A percentile compares a stretch with the other conserved stretches of the same genome.
Conservation (phyloP, 1,140 invertebrate species). For the Pseudachorutes palmiensis region DNA sequence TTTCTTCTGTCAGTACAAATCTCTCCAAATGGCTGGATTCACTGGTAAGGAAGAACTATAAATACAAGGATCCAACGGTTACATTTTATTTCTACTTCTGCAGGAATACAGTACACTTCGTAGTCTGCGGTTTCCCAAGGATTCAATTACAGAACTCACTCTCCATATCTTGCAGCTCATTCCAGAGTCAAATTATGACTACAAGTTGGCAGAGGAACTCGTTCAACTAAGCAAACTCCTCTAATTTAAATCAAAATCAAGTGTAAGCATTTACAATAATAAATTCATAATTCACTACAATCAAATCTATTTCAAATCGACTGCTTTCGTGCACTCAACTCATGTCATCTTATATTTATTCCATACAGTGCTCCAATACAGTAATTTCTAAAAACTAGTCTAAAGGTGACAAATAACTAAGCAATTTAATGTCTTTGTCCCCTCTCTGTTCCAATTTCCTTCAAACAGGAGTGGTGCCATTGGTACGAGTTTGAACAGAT, state of each 20-base stretch:
- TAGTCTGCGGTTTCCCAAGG: constrained; percentile 28
- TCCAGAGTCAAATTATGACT: constrained; percentile 36
- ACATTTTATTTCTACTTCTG: constrained; percentile 23
- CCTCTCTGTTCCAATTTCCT: too few relatives aligned
- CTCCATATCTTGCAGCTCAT: constrained; percentile 34
- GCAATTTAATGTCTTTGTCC: too few relatives aligned
- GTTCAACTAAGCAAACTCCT: constrained; percentile 20
- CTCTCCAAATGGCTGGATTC: constrained; percentile 60
- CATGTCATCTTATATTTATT: too few relatives aligned
- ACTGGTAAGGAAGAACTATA: constrained; percentile 50
- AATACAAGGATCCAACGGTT: neutral
- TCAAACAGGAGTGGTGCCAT: too few relatives aligned
- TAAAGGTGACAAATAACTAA: too few relatives aligned
- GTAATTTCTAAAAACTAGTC: too few relatives aligned
- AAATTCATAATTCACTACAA: too few relatives aligned
- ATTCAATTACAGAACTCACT: constrained; percentile 25
- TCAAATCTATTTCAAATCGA: too few relatives aligned
- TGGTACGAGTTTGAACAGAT: too few relatives aligned
- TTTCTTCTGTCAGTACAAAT: constrained; percentile 58
- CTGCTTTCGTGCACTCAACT: too few relatives aligned
- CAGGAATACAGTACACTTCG: constrained; percentile 37
- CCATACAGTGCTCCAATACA: too few relatives aligned
- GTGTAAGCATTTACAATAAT: too few relatives aligned
- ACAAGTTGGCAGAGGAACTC: constrained; percentile 35
- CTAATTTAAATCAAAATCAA: neutral